phyloP scores from a whole-genome alignment of 1,140 invertebrate species.

The Nymphalis io region DNA sequence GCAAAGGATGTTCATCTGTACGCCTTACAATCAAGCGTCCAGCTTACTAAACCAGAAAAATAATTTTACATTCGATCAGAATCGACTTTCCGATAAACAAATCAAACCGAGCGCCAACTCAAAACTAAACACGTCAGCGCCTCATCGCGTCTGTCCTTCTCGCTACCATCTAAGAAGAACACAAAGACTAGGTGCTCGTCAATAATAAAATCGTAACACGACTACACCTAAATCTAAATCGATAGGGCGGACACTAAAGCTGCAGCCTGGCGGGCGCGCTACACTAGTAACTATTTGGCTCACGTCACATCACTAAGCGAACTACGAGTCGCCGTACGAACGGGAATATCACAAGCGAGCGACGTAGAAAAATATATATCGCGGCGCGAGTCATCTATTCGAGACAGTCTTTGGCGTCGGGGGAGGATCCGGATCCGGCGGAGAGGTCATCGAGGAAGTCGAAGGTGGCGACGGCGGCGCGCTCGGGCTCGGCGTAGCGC shows the following conservation, averaged over 20 bases:
- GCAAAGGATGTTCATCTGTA: slow-evolving; percentile 1
- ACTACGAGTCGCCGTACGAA: slow-evolving; percentile 7
- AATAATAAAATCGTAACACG: slow-evolving; percentile 38
- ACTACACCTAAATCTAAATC: slow-evolving; percentile 57
- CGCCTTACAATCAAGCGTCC: background rate
- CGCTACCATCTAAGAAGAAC: slow-evolving; percentile 24
- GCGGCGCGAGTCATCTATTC: slow-evolving; percentile 24
- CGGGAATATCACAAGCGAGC: slow-evolving; percentile 45
- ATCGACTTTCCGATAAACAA: slow-evolving; percentile 25
- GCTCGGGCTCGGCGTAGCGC: slow-evolving; percentile 88
- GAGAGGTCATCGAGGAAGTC: slow-evolving; percentile 89
- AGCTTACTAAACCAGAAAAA: slow-evolving; percentile 8
- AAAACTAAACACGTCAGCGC: slow-evolving; percentile 36
- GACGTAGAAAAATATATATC: slow-evolving; percentile 67
- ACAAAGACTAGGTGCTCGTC: slow-evolving; percentile 41
- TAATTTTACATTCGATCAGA: background rate
- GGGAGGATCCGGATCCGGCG: slow-evolving; percentile 74
- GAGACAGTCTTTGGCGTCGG: slow-evolving; percentile 77
- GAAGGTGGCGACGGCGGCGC: slow-evolving; percentile 88
- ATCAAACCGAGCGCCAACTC: slow-evolving; percentile 36
- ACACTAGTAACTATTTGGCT: slow-evolving; percentile 37
- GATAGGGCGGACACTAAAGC: slow-evolving; percentile 54
- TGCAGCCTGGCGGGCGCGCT: slow-evolving; percentile 56
- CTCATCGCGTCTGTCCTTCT: slow-evolving; percentile 31
- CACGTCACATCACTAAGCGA: slow-evolving; percentile 32